These are phyloP conservation scores for Ridgeia piscesae DNA, from an alignment of 1,140 invertebrate species.

Conservation along the genomic window DNA sequence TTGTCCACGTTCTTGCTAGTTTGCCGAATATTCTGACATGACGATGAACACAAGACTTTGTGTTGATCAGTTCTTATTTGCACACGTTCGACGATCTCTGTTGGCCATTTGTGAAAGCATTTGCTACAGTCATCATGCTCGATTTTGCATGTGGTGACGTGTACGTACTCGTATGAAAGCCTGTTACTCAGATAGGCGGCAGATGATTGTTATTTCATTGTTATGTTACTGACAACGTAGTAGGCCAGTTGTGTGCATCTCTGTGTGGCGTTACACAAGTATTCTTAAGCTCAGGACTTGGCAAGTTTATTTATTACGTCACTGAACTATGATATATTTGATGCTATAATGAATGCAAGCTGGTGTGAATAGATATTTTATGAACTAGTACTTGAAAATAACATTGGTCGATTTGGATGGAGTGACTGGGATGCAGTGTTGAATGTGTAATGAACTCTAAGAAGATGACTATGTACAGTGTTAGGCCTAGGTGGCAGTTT, in stretches of 20 bases:
- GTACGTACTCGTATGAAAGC: neutral
- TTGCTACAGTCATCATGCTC: neutral
- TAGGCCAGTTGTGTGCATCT: neutral
- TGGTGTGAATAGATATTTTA: neutral
- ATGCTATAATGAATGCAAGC: neutral
- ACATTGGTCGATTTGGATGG: neutral
- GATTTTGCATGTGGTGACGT: neutral
- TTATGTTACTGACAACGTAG: neutral
- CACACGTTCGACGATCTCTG: neutral
- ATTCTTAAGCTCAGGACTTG: neutral
- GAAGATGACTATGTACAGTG: neutral
- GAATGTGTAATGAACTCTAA: neutral
- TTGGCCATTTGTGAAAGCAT: neutral
- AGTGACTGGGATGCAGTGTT: neutral
- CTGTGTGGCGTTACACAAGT: neutral
- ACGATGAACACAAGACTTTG: neutral
- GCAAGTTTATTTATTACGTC: constrained; percentile 1
- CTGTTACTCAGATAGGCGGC: neutral
- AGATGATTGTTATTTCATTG: neutral
- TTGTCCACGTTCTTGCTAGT: neutral
- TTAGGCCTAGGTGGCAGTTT: neutral
- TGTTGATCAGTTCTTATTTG: neutral
- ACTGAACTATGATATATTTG: neutral
- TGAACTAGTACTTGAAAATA: neutral
- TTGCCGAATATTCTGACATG: neutral